A percentile compares a stretch with the other conserved stretches of the same genome.
Evolutionary conservation across 1,140 invertebrate species (phyloP).

Genomic region (Spodoptera frugiperda): DNA sequence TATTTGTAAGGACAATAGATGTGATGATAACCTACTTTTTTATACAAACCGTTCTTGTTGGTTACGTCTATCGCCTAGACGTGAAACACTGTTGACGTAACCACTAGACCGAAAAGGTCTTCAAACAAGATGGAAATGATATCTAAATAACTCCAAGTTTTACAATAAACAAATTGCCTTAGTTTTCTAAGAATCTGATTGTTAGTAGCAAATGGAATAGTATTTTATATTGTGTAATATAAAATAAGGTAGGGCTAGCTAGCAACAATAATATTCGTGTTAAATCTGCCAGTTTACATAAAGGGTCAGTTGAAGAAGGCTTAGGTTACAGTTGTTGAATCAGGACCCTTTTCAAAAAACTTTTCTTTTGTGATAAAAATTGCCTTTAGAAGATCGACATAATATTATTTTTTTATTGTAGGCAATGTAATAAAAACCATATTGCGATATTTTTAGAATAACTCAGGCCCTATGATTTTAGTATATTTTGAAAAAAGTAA

Average conservation of each 20-base stretch:
- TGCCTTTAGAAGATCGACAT: not conserved
- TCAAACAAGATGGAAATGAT: too few species aligned
- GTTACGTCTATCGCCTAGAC: too few species aligned
- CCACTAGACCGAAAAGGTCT: too few species aligned
- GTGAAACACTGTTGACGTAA: too few species aligned
- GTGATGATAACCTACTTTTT: too few species aligned
- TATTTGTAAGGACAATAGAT: too few species aligned
- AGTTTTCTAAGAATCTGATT: not conserved
- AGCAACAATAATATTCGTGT: slow-evolving; percentile 31
- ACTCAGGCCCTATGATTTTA: too few species aligned
- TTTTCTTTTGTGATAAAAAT: slow-evolving; percentile 14
- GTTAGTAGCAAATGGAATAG: not conserved
- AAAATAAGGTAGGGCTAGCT: not conserved
- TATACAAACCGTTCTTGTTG: too few species aligned
- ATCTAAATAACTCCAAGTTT: not conserved
- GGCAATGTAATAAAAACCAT: too few species aligned
- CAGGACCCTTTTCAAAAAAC: slow-evolving; percentile 37
- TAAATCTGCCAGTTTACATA: slow-evolving; percentile 38
- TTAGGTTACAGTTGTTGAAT: slow-evolving; percentile 41
- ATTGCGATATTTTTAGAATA: too few species aligned
- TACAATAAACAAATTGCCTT: not conserved
- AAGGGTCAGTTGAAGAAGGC: slow-evolving; percentile 26
- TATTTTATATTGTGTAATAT: not conserved
- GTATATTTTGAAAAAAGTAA: too few species aligned
- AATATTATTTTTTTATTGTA: too few species aligned